phyloP scores from a whole-genome alignment of 2,888 invertebrate genomes.

The Synergus gifuensis region DNA sequence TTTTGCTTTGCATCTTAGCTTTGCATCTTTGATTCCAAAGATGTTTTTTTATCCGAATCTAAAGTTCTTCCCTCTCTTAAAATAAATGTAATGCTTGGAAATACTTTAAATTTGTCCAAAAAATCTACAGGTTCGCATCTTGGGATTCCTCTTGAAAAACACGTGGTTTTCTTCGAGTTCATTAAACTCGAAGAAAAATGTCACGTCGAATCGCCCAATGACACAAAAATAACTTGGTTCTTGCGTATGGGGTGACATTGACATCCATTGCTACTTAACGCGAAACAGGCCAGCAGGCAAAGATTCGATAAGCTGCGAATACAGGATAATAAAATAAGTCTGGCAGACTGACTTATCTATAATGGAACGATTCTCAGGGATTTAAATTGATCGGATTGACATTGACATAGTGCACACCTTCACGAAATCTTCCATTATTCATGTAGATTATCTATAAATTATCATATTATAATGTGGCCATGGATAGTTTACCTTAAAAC shows the following conservation, averaged over 20 bases:
- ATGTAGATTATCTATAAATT: conserved; percentile 73
- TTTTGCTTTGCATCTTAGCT: not conserved
- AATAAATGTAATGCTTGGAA: not conserved
- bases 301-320: conserved; percentile 55
- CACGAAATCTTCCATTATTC: conserved; percentile 70
- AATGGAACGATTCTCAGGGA: conserved; percentile 68
- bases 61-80: too few species aligned
- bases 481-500: conserved; percentile 52
- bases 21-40: not conserved
- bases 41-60: too few species aligned
- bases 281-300: conserved; percentile 52
- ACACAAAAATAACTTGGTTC: conserved; percentile 14
- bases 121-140: not conserved
- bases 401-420: conserved; percentile 70
- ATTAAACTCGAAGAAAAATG: not conserved
- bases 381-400: conserved; percentile 68
- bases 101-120: not conserved
- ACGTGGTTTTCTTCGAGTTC: not conserved
- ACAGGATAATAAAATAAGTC: conserved; percentile 51
- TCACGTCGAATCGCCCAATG: not conserved
- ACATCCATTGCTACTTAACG: conserved; percentile 54
- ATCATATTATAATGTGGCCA: conserved; percentile 73
- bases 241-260: conserved; percentile 45
- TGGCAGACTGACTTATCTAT: conserved; percentile 67
- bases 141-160: not conserved